Evolutionary conservation across 2,113 vertebrate species (phyloP), one percentile per base, ranked within the genome.

Genomic region (Sitta europaea): DNA sequence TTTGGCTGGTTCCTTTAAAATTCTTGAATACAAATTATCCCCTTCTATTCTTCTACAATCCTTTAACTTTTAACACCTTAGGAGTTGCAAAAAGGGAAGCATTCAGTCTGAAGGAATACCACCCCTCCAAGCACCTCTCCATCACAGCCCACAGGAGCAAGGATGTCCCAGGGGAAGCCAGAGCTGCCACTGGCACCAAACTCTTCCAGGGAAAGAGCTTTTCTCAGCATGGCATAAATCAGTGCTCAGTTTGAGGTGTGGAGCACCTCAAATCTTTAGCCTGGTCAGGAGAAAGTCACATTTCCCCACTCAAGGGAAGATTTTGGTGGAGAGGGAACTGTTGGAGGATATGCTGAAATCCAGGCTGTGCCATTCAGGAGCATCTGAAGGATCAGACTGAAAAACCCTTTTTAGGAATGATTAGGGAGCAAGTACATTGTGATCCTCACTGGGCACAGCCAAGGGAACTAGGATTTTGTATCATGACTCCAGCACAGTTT

Each of bases 401-500:
- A 24, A 36, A 74, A 59, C 2, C 2, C 6, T 19, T 83, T 45
- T 40, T 23, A 36, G 65, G 25, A 43, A 2, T 12, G 28, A 5
- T 48, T 23, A 40, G 25, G 35, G 29, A 71, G 27, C 17, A 43
- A 42, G 31, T 33, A 27, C 6, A 1, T 38, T 35, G 9, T 71
- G 35, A 55, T 43, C 16, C 9, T 53, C 11, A 33, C 48, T 20
- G 24, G 12, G 22, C 9, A 63, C 10, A 45, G 6, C 27, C 33
- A 54, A 70, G 8, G 7, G 13, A 47, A 76, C 6, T 4, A 21
- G 19, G n/a, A 74, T 42, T 58, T 86, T 90, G 4, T 55, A 18
- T 23, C 33, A 36, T 1, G 0, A 61, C 19, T 54, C 31, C 10
- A 1, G 43, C 5, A 53, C 2, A 6, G 5, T 72, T 81, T 89